These are phyloP conservation scores for Pangasius djambal DNA, from an alignment of 2,797 vertebrate genomes.

Conservation along the genomic window DNA sequence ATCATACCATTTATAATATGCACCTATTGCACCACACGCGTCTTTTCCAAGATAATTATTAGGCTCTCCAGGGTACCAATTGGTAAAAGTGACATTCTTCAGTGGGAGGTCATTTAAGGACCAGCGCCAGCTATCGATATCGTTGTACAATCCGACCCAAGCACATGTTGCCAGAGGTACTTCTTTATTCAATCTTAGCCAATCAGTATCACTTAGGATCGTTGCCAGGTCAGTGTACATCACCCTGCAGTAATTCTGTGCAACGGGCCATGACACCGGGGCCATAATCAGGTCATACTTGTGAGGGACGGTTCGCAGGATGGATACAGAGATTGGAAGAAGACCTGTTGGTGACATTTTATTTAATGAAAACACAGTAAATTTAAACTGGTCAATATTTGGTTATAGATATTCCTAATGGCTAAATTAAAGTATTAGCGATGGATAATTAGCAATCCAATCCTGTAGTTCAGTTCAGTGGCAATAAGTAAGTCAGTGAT, in stretches of 20 bases:
- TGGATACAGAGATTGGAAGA: background rate
- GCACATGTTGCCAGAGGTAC: background rate
- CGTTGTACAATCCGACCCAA: background rate
- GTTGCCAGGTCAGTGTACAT: background rate
- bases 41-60: background rate
- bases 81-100: background rate
- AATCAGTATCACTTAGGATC: background rate
- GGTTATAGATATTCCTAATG: background rate
- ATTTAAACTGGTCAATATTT: background rate
- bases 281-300: slow-evolving; percentile 2
- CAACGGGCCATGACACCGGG: background rate
- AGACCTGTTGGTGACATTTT: background rate
- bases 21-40: background rate
- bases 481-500: background rate
- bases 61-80: background rate
- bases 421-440: background rate
- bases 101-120: background rate
- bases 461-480: background rate
- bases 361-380: background rate
- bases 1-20: background rate
- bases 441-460: background rate
- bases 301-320: background rate
- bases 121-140: background rate
- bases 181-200: background rate
- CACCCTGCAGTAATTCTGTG: slow-evolving; percentile 21